Conservation (phyloP, 2,113 vertebrate genomes). For the Bos indicus region DNA sequence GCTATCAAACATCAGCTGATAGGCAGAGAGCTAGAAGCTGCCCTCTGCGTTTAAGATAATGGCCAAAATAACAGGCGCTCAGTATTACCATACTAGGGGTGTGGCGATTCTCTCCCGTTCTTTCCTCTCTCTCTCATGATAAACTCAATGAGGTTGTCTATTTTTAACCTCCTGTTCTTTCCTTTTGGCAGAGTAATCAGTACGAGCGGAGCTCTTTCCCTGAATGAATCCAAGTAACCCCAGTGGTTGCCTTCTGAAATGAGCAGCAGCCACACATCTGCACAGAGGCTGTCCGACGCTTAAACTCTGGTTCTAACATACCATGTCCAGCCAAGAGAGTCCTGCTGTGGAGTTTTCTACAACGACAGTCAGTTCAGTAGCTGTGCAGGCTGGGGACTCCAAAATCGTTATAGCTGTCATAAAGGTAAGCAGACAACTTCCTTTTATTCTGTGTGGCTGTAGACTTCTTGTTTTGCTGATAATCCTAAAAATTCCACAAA, state of each 20-base stretch:
- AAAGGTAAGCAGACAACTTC: conserved; percentile 83
- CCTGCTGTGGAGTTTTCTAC: conserved; percentile 77
- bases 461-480: not conserved
- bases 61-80: conserved; percentile 77
- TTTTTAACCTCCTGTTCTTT: conserved; percentile 91
- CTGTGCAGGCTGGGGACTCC: conserved; percentile 86
- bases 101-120: conserved; percentile 78
- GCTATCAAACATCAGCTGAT: conserved; percentile 66
- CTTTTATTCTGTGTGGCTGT: not conserved
- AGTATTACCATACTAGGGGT: conserved; percentile 84
- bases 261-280: not conserved
- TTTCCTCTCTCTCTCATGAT: conserved; percentile 79
- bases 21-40: conserved; percentile 55
- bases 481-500: not conserved
- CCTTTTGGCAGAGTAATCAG: conserved; percentile 81
- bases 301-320: conserved; percentile 46
- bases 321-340: conserved; percentile 79
- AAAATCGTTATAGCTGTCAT: conserved; percentile 86
- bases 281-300: not conserved
- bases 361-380: conserved; percentile 87
- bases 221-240: conserved; percentile 75
- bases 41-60: conserved; percentile 71
- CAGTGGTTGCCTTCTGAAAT: conserved; percentile 63
- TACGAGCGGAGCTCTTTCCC: conserved; percentile 76
- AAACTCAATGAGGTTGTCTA: conserved; percentile 89